These are phyloP conservation scores for Macquaria australasica DNA, from an alignment of 2,113 vertebrate genomes.

Conservation along the genomic window DNA sequence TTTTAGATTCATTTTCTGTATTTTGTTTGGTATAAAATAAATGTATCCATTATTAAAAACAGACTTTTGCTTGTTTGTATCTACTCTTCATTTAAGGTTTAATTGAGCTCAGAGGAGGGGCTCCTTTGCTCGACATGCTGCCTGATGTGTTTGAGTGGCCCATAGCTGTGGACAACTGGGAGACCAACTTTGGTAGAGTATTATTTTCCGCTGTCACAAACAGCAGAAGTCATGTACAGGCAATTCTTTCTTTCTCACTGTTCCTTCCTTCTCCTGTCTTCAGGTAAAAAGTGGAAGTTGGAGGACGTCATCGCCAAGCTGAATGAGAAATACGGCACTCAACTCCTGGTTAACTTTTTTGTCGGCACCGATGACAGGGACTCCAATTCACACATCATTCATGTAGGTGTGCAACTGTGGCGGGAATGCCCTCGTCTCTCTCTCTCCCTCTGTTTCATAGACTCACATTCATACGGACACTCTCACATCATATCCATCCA, in stretches of 20 bases:
- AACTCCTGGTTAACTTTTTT: conserved; percentile 92
- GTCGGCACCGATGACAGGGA: conserved; percentile 93
- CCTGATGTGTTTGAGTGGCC: conserved; percentile 91
- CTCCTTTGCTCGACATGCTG: conserved; percentile 88
- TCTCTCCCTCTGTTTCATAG: background rate
- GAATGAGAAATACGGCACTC: conserved; percentile 91
- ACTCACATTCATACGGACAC: background rate
- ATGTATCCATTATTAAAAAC: background rate
- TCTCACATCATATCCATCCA: background rate
- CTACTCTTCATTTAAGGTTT: conserved; percentile 80
- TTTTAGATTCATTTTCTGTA: background rate
- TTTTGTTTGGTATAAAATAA: conserved; percentile 10
- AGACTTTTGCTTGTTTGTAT: background rate
- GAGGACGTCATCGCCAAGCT: conserved; percentile 90
- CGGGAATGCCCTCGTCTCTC: background rate
- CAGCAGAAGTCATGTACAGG: background rate
- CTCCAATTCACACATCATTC: conserved; percentile 92
- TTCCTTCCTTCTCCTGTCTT: background rate
- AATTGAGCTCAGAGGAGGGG: conserved; percentile 90
- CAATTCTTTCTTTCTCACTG: background rate
- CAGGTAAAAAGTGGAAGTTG: conserved; percentile 88
- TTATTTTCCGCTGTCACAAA: background rate
- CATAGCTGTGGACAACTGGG: conserved; percentile 89
- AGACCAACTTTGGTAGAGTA: conserved; percentile 84
- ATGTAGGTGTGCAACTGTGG: conserved; percentile 87